A percentile compares a stretch with the other conserved stretches of the same genome.
Conservation (phyloP, 30 jellyfish, hydroid and myxozoan genomes). For the Pelagia noctiluca region DNA sequence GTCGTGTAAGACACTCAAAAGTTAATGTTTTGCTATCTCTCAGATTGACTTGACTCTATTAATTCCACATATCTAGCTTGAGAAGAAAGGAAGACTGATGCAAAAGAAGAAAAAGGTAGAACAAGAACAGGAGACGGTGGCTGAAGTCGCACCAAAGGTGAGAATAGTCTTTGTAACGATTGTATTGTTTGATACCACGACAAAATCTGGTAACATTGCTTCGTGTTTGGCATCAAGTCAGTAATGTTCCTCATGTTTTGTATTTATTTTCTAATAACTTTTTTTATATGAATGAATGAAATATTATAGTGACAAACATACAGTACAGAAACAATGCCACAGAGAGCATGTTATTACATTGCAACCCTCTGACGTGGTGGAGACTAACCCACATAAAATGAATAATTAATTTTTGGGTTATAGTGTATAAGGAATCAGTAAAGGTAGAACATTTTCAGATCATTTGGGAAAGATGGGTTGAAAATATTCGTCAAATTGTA, state of each 20-base stretch:
- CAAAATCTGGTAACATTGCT: background rate
- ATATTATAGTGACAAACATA: background rate
- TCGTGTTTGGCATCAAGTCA: background rate
- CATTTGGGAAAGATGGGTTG: no score
- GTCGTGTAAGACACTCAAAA: background rate
- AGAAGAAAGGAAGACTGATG: slow-evolving; percentile 13
- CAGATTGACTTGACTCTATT: background rate
- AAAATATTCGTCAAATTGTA: no score
- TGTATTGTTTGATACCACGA: background rate
- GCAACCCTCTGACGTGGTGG: no score
- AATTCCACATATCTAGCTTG: slow-evolving; percentile 3
- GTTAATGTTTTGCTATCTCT: background rate
- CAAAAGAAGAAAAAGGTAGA: slow-evolving; percentile 7
- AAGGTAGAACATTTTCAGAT: no score
- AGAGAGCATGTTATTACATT: no score
- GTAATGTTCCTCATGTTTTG: background rate
- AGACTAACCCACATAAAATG: no score
- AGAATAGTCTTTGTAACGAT: background rate
- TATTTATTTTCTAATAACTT: no score
- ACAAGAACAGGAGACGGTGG: slow-evolving; percentile 7
- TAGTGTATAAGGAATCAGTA: no score
- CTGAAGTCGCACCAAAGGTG: no score
- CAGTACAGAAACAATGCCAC: background rate
- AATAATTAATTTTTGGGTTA: no score
- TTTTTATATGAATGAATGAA: no score